Base-by-base conservation (phyloP, 2,113 vertebrate species). In the Lucifuga dentata region DNA sequence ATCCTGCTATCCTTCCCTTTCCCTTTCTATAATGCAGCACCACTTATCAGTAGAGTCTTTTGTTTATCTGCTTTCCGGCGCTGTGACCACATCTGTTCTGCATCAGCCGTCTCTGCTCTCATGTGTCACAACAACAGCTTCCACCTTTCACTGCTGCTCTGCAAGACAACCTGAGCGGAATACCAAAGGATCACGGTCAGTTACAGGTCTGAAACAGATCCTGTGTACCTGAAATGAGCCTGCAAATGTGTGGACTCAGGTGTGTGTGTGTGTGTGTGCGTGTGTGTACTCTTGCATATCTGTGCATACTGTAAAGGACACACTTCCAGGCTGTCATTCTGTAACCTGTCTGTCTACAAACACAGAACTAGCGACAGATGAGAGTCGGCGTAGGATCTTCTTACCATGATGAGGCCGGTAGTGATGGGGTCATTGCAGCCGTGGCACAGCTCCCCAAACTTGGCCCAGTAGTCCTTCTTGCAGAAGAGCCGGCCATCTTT, bases 381-480 rank as follows among this genome's bases (percentile, higher is more conserved):
- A 64, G 17, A 48, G 45, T 49, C 45, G 17, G 59, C 4, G 3
- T 60, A 53, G 38, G 57, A 77, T 73, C 44, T 40, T 75, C 80
- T 94, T 90, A 99, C 98, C 98, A 99, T 98, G 91, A 99, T 95
- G 71, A 98, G 93, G 60, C 98, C 98, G 36, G 97, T 98, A 90
- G 93, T 95, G 92, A 99, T 98, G 9, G 95, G 95, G 88, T 98
- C 97, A 0, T 94, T 95, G 87, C 98, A 99, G 77, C 97, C 97
- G 0, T 98, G 97, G 89, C 98, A 99, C 32, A 97, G 92, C 86
- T 98, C 96, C 23, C 97, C 97, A 0, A 95, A 98, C 73, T 90
- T 95, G 16, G 92, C 88, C 97, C 98, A 99, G 91, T 98, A 99
- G 87, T 99, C 96, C 80, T 95, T 96, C 93, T 97, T 97, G 88